These are phyloP conservation scores for Ganaspis brasiliensis DNA, from an alignment of 2,888 invertebrate species.

Conservation along the genomic window DNA sequence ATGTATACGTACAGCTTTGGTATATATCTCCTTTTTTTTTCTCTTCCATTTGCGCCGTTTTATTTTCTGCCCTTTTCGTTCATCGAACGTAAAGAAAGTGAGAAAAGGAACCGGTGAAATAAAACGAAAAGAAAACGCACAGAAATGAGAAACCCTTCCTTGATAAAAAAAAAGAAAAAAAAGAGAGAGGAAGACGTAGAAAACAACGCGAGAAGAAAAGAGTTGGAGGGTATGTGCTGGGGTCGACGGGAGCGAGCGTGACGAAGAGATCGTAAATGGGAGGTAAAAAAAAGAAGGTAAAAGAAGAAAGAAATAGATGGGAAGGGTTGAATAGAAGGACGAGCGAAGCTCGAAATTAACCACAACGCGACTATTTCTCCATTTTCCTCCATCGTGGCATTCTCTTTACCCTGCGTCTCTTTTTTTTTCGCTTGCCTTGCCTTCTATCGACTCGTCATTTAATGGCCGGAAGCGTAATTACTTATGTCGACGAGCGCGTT, in stretches of 20 bases:
- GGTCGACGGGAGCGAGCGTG: conserved; percentile 41
- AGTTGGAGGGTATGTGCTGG: conserved; percentile 16
- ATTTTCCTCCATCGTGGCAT: conserved; percentile 47
- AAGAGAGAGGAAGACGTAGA: conserved; percentile 58
- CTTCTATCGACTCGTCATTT: conserved; percentile 56
- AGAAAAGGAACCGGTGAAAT: conserved; percentile 45
- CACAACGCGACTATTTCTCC: conserved; percentile 60
- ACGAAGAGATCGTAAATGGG: conserved; percentile 45
- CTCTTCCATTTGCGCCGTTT: conserved; percentile 38
- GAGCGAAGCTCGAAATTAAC: conserved; percentile 62
- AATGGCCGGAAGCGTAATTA: conserved; percentile 76
- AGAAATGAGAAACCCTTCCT: conserved; percentile 48
- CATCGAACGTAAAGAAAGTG: conserved; percentile 41
- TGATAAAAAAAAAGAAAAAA: conserved; percentile 48
- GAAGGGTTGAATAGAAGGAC: conserved; percentile 49
- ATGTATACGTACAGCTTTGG: not conserved
- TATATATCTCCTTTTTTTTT: not conserved
- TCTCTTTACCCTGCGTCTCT: conserved; percentile 20
- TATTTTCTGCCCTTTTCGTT: conserved; percentile 57
- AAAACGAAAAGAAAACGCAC: conserved; percentile 45
- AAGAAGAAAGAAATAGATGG: conserved; percentile 59
- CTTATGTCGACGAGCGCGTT: conserved; percentile 67
- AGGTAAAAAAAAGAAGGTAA: conserved; percentile 47
- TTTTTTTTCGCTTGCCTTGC: conserved; percentile 35
- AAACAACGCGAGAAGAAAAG: conserved; percentile 26